These are phyloP conservation scores for Jordanella pulchra DNA, from an alignment of 2,797 vertebrate genomes.

Conservation along the genomic window DNA sequence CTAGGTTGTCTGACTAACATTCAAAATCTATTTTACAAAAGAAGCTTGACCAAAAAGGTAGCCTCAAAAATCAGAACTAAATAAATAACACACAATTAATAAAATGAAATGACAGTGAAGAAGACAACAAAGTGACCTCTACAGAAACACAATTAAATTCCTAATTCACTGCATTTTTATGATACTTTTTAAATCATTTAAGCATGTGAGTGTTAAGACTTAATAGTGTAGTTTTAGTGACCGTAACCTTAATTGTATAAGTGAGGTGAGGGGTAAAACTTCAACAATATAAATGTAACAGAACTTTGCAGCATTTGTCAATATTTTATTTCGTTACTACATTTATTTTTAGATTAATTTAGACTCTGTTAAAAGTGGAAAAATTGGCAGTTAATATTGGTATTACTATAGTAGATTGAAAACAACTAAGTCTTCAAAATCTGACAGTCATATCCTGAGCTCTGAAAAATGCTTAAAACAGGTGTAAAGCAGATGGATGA, in stretches of 20 bases:
- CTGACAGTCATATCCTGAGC: background rate
- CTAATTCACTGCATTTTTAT: background rate
- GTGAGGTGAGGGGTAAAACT: background rate
- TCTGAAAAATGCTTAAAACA: background rate
- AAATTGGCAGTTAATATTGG: background rate
- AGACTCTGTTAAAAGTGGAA: too few relatives aligned
- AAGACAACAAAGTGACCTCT: too few relatives aligned
- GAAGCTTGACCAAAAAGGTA: background rate
- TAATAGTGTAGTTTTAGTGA: too few relatives aligned
- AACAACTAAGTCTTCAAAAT: background rate
- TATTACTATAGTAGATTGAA: background rate
- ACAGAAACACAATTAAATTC: background rate
- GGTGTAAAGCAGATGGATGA: slow-evolving; percentile 25
- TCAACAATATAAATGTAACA: background rate
- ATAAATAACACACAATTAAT: background rate
- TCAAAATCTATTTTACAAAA: background rate
- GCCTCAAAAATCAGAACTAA: background rate
- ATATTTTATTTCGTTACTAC: background rate
- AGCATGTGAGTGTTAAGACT: too few relatives aligned
- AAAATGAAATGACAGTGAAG: background rate
- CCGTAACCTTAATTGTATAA: too few relatives aligned
- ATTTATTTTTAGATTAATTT: background rate
- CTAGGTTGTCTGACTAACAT: too few relatives aligned
- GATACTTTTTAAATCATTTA: too few relatives aligned
- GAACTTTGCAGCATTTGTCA: background rate